Base-by-base conservation (phyloP, 1,140 invertebrate genomes). In the Rhopalosiphum padi region DNA sequence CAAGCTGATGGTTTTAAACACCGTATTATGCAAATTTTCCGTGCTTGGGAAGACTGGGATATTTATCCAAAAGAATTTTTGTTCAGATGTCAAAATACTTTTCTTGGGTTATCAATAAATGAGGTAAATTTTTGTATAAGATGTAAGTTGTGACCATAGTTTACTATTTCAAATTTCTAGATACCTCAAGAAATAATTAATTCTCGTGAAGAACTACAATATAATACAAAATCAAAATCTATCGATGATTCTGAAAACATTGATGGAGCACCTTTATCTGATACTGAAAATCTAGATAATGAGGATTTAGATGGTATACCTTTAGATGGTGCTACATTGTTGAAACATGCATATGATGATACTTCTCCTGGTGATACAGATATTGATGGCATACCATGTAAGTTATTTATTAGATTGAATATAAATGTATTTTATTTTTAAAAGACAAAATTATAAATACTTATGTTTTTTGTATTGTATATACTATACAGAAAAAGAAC, bases 1-100 rank as follows among this genome's bases (percentile, higher is more conserved):
- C 99, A 99, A 96, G 98, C 98, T 55, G 99, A 99, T 96, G 98
- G 99, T 60, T 99, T 99, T 95, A 98, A 99, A 96, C 97, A 98
- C 94, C 96, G 99, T 94, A 98, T 99, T n/a, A 97, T 99, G 96
- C 96, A 97, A 94, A 98, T 98, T 94, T 98, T 99, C 95, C 97
- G 98, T 95, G 98, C 99, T 5, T 99, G 99, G 99, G 98, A 99
- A 95, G 99, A 99, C 94, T 99, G 99, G 97, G 97, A 98, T 53
- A 97, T 99, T 90, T 99, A 99, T 96, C 98, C 99, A 0, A 97
- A 97, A 94, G 99, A 99, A 94, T 98, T 98, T 95, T 96, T 99
- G 51, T 97, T 98, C 88, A 97, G 97, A 95, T 95, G 99, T 82
- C 98, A 99, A 95, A 98, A 99, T 95, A 96, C 98, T 23, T 99